Percentiles rank a stretch among this genome's conserved stretches.
Evolutionary conservation across 2,888 invertebrate species (phyloP).

Genomic region (Thysanoteuthis rhombus): DNA sequence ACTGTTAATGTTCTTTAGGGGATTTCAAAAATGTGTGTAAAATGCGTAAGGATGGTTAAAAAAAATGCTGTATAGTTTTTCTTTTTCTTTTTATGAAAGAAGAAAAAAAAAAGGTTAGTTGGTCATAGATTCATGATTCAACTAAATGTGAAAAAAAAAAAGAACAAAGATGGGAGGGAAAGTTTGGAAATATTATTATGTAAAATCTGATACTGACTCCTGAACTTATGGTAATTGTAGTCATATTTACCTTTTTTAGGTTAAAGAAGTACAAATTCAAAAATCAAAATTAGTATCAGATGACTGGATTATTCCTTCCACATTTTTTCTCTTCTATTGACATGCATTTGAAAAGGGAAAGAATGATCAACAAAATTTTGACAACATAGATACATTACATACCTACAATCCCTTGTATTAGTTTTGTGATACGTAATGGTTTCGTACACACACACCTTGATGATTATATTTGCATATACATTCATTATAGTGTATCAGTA

Average conservation of each 20-base stretch:
- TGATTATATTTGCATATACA: neutral
- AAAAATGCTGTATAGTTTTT: neutral
- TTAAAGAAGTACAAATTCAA: neutral
- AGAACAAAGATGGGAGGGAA: neutral
- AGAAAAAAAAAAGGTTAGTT: neutral
- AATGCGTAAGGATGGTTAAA: no score
- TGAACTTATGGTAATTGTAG: neutral
- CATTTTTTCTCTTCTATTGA: no score
- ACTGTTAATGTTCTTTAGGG: no score
- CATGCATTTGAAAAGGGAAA: no score
- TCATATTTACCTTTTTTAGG: neutral
- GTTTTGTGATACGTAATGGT: neutral
- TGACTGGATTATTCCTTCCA: no score
- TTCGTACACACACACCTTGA: neutral
- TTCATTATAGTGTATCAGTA: neutral
- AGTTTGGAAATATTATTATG: neutral
- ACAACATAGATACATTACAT: no score
- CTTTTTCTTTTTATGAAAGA: neutral
- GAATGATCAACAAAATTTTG: no score
- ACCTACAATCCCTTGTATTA: no score
- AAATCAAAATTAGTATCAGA: no score
- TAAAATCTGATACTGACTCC: neutral
- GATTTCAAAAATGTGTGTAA: no score
- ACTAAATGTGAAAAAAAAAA: neutral
- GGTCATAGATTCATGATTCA: neutral